Evolutionary conservation across 2,888 invertebrate species (phyloP), one percentile per base, ranked within the genome.

Genomic region (Lissonota sp.): DNA sequence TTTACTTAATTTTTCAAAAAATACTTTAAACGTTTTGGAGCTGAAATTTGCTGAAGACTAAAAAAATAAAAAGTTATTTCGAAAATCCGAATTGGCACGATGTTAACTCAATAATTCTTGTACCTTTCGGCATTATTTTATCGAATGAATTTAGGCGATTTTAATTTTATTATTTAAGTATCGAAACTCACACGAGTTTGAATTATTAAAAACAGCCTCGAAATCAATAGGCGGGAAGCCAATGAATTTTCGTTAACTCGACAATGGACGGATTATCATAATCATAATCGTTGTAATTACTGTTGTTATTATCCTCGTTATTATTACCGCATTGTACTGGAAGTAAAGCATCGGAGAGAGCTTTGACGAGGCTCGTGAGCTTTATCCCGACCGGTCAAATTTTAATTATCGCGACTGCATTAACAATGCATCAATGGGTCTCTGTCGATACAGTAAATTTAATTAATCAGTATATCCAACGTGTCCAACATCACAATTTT

Each of bases 281-380:
- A 66, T 39, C 12, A 60, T 75, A 53, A 44, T 46, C 12, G 12
- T 16, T 57, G 26, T 42, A 12, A 64, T 70, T 49, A 57, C 12
- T 26, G 42, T 57, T 55, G 57, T 70, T 73, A 64, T 64, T 53
- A 42, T 55, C 39, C 16, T 42, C 39, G 40, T 53, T 42, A 63
- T 63, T 60, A 12, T 53, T 53, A 53, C 14, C 7, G 12, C 6
- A 6, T 14, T 14, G 2, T n/a, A 6, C 12, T 60, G n/a, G 8
- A 49, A 37, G 64, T 26, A 39, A n/a, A 40, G 39, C 58, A 26
- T 53, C 14, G 14, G 4, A 49, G n/a, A n/a, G 26, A 46, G 42
- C 5, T 6, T 7, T 42, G 44, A 63, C 14, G 40, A 26, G 10
- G 46, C 63, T 53, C 66, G 37, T 53, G 66, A 53, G 10, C 37